phyloP scores from a whole-genome alignment of 2,797 vertebrate genomes.

The Meriones psammophilus region DNA sequence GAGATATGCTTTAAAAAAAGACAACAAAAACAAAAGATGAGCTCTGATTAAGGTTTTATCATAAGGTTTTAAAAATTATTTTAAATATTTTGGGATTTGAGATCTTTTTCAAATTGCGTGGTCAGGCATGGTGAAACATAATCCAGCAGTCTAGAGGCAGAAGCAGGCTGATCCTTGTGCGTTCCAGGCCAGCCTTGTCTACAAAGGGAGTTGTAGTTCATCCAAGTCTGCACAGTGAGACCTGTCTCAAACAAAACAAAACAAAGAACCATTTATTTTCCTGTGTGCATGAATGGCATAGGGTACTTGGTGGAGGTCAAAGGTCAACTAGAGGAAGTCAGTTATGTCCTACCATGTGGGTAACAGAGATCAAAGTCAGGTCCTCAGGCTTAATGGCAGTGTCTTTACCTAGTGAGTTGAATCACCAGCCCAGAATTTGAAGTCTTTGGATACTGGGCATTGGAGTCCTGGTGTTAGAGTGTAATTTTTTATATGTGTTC shows the following conservation, averaged over 20 bases:
- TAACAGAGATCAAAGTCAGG: neutral
- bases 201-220: neutral
- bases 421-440: neutral
- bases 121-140: neutral
- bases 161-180: too few relatives aligned
- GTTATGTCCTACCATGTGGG: neutral
- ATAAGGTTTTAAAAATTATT: slow-evolving; percentile 12
- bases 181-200: neutral
- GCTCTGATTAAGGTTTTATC: neutral
- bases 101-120: neutral
- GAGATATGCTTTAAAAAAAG: neutral
- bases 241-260: neutral
- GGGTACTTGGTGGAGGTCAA: neutral
- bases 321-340: neutral
- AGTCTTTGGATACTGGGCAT: neutral
- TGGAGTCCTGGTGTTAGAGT: neutral
- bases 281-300: neutral
- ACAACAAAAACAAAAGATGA: neutral
- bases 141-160: neutral
- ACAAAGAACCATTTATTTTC: neutral
- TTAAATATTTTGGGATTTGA: slow-evolving; percentile 38
- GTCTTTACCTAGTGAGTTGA: neutral
- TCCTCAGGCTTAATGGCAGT: neutral
- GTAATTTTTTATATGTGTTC: neutral
- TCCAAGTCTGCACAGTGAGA: neutral